Conservation (phyloP, 2,797 vertebrate genomes). For the Acanthis flammea region DNA sequence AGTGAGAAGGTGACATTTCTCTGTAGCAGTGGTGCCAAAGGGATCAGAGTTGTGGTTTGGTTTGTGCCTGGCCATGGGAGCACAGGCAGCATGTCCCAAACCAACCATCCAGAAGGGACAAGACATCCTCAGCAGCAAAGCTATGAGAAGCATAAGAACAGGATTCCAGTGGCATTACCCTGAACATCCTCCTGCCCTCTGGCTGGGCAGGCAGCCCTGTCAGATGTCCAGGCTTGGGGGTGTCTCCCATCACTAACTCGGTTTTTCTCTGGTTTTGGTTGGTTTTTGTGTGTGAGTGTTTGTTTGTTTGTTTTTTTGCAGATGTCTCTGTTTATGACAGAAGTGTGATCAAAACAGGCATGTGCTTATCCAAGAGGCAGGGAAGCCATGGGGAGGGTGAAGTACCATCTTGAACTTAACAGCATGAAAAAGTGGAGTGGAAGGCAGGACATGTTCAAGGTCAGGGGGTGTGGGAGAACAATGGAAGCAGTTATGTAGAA, state of each 20-base stretch:
- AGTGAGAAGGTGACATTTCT: background rate
- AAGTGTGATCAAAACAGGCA: background rate
- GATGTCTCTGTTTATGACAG: background rate
- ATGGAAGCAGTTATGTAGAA: background rate
- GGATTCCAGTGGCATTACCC: background rate
- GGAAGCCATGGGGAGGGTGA: background rate
- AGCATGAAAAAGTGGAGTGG: background rate
- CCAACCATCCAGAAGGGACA: background rate
- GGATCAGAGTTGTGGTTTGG: background rate
- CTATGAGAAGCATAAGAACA: background rate
- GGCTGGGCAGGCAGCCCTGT: background rate
- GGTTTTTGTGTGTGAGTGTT: background rate
- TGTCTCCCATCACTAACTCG: background rate
- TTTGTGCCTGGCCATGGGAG: background rate
- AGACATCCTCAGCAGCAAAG: background rate
- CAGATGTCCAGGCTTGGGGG: background rate
- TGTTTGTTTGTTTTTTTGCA: background rate
- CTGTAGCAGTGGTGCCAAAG: background rate
- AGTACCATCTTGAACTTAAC: background rate
- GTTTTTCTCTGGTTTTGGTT: background rate
- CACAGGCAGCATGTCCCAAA: background rate
- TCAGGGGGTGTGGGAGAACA: background rate
- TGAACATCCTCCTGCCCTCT: background rate
- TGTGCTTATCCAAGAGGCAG: background rate
- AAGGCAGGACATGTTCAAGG: background rate